phyloP scores from a whole-genome alignment of 64 coral and sea anemone genomes.

The Montipora capricornis region DNA sequence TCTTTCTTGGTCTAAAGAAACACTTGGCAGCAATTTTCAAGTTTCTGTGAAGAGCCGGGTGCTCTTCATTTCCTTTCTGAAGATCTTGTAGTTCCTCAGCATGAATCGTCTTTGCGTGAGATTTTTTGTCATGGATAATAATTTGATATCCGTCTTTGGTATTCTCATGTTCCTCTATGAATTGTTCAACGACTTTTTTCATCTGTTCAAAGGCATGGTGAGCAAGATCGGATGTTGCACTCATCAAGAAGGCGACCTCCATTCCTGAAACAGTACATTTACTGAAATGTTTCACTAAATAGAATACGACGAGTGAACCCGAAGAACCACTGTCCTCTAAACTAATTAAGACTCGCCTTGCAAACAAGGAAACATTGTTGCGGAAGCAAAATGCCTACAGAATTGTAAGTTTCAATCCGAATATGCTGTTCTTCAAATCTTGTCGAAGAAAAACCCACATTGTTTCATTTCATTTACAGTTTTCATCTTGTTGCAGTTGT shows the following conservation, averaged over 20 bases:
- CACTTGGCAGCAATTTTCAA: background rate
- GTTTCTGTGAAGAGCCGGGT: background rate
- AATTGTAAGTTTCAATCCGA: no score
- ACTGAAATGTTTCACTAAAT: background rate
- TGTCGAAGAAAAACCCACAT: no score
- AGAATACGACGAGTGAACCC: no score
- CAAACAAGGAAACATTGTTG: no score
- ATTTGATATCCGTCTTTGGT: background rate
- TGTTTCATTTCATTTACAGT: no score
- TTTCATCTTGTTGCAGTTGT: no score
- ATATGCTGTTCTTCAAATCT: no score
- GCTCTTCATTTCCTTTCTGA: background rate
- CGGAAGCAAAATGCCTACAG: no score
- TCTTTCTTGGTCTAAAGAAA: background rate
- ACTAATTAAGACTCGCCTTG: no score
- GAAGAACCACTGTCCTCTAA: no score
- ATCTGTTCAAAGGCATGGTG: background rate
- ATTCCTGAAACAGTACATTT: background rate
- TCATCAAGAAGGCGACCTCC: slow-evolving; percentile 6
- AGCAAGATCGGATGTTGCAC: background rate
- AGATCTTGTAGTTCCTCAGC: background rate
- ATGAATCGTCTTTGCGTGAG: background rate
- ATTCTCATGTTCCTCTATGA: background rate
- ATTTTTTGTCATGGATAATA: background rate
- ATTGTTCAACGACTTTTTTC: background rate